Evolutionary conservation across 2,113 vertebrate genomes (phyloP).

Genomic region (Coreoperca whiteheadi): DNA sequence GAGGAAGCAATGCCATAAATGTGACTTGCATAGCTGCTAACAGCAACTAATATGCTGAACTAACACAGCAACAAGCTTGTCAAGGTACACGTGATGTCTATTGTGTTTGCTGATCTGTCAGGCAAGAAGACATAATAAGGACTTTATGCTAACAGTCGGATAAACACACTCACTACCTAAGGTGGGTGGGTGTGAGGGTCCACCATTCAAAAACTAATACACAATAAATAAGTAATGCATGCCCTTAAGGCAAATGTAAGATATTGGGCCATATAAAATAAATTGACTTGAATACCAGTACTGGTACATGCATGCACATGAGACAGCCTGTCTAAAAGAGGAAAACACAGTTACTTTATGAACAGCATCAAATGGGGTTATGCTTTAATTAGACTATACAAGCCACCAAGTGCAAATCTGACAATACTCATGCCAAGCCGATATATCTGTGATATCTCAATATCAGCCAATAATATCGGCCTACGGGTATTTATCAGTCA

Average conservation of each 20-base stretch:
- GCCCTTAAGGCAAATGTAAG: background rate
- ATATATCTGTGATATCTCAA: background rate
- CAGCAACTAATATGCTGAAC: conserved; percentile 19
- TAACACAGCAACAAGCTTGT: background rate
- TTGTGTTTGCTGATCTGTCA: conserved; percentile 14
- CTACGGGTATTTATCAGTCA: background rate
- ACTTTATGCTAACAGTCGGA: background rate
- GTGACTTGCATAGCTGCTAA: conserved; percentile 14
- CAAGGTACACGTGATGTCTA: background rate
- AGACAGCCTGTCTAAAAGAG: background rate
- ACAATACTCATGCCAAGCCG: too few relatives aligned
- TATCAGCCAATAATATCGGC: background rate
- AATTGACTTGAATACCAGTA: background rate
- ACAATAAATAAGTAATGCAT: background rate
- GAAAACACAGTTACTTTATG: background rate
- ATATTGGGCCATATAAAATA: background rate
- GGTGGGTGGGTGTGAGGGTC: background rate
- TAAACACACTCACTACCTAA: conserved; percentile 7
- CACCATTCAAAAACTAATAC: background rate
- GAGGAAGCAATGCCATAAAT: conserved; percentile 14
- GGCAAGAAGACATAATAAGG: conserved; percentile 1
- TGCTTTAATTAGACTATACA: background rate
- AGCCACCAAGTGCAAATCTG: background rate
- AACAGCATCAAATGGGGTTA: background rate
- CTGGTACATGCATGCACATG: background rate